Base-by-base conservation (phyloP, 2,888 invertebrate species). In the Hydropsyche betteni region DNA sequence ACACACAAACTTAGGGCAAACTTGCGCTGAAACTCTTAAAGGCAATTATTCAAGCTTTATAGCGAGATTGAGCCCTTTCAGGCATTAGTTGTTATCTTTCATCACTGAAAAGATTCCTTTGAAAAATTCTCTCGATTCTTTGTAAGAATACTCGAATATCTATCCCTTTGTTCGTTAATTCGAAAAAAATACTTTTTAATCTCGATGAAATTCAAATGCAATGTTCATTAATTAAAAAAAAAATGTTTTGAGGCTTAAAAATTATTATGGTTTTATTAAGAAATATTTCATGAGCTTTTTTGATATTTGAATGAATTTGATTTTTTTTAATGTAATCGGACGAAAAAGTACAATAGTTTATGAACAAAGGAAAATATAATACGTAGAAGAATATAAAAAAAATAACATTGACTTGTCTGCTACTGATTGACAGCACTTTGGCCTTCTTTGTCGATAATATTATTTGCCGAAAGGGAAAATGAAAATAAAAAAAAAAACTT, bases 401-500 rank as follows among this genome's bases (percentile, higher is more conserved):
- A 34, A 70, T 34, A 70, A 70, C 70, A 51, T 53, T 36, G 70
- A 70, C 51, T 50, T 10, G 70, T 53, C 70, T 70, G 70, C 53
- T 53, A 14, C 70, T 70, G 70, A 70, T 70, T 70, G 70, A 70
- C 70, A 53, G 52, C 70, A 53, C 53, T 70, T 70, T 70, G 52
- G n/a, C 8, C 36, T 8, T 51, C 36, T 70, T 70, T 70, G 70
- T 53, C 33, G 70, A 36, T 53, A 53, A 70, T 70, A 70, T 70
- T 70, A 70, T 70, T 70, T 70, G 53, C 70, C 52, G 53, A 70
- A 16, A 53, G 33, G 52, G 53, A 51, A 44, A 24, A 51, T 51
- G 69, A 69, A 69, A 69, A 68, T n/a, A 16, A 24, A 69, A 24
- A 53, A 34, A n/a, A 14, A 36, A 51, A 70, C 14, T 1, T 69